These are phyloP conservation scores for Melanogrammus aeglefinus DNA, from an alignment of 2,797 vertebrate genomes.

Conservation along the genomic window DNA sequence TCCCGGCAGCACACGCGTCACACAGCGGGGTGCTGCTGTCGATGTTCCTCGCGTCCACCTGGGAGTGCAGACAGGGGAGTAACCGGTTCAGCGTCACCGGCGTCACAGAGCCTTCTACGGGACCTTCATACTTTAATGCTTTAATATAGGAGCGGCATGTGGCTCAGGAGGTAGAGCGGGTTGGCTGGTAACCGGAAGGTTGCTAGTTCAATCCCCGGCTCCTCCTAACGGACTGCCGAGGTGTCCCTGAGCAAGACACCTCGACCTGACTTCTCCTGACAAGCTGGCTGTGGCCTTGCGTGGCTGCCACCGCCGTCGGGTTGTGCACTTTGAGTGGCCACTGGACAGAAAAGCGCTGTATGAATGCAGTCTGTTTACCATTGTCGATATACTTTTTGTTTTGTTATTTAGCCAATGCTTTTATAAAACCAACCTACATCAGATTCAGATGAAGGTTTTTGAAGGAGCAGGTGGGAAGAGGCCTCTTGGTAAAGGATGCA, in stretches of 20 bases:
- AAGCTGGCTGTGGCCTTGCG: no score
- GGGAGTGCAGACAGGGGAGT: background rate
- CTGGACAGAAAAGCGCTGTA: no score
- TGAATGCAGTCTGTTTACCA: no score
- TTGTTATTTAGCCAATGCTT: background rate
- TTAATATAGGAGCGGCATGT: no score
- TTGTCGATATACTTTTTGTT: background rate
- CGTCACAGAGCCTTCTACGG: background rate
- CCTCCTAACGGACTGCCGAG: no score
- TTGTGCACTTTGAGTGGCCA: no score
- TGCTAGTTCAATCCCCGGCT: no score
- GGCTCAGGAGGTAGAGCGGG: no score
- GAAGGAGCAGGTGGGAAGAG: background rate
- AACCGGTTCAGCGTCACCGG: background rate
- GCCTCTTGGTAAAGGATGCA: background rate
- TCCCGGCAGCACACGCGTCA: slow-evolving; percentile 90
- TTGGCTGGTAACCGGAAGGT: no score
- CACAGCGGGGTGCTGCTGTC: slow-evolving; percentile 95
- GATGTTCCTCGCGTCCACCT: slow-evolving; percentile 95
- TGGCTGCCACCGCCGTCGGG: no score
- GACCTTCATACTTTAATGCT: background rate
- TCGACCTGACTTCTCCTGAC: no score
- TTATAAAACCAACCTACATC: background rate
- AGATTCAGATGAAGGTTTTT: background rate
- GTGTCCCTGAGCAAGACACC: no score